Evolutionary conservation across 2,113 vertebrate genomes (phyloP).

Genomic region (Holacanthus passer): DNA sequence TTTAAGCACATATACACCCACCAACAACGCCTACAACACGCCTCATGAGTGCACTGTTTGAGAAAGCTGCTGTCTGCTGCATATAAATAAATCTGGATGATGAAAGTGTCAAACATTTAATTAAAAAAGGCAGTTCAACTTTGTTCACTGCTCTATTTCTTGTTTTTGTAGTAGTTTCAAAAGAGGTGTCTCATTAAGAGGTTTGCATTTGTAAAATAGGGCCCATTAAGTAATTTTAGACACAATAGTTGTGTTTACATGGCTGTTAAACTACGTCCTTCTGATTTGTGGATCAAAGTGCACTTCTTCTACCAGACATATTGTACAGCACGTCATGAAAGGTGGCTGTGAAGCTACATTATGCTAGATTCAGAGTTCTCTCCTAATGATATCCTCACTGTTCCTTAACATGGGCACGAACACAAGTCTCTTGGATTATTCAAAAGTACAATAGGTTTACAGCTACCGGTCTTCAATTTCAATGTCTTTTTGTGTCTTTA

Average conservation of each 20-base stretch:
- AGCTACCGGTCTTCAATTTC: too few species aligned
- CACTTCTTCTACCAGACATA: neutral
- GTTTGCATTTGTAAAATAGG: neutral
- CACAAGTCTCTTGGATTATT: too few species aligned
- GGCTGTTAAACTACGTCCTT: neutral
- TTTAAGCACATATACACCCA: slow-evolving; percentile 57
- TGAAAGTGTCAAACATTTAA: slow-evolving; percentile 18
- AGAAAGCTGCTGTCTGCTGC: slow-evolving; percentile 8
- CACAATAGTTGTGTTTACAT: neutral
- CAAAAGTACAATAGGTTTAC: too few species aligned
- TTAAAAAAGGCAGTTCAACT: slow-evolving; percentile 20
- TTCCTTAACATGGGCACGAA: too few species aligned
- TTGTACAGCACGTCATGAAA: neutral
- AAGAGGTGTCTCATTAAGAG: slow-evolving; percentile 7
- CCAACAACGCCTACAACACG: slow-evolving; percentile 24
- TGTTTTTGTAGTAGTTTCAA: neutral
- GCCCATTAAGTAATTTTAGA: neutral
- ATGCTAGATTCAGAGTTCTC: too few species aligned
- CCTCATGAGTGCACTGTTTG: slow-evolving; percentile 16
- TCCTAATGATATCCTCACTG: too few species aligned
- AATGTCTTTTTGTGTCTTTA: neutral
- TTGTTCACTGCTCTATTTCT: neutral
- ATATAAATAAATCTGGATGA: slow-evolving; percentile 28
- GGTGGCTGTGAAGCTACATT: too few species aligned
- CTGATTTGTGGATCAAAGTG: neutral